Conservation (phyloP, 2,888 invertebrate genomes). For the Euclidia mi region DNA sequence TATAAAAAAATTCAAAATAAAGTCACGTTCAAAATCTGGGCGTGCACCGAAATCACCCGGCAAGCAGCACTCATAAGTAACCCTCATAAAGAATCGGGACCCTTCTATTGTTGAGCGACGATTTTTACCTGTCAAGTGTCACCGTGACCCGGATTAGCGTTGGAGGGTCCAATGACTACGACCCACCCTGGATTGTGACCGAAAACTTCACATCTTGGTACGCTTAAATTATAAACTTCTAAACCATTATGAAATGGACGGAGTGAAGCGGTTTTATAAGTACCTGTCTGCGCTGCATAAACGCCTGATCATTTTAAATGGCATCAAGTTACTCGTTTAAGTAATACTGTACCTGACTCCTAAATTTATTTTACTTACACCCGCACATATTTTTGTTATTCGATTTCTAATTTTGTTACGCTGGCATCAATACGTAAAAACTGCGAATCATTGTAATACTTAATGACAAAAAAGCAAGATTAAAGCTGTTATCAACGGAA, state of each 20-base stretch:
- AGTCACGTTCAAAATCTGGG: constrained; percentile 47
- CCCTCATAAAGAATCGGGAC: constrained; percentile 63
- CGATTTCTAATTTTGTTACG: too few species aligned
- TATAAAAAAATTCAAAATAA: constrained; percentile 39
- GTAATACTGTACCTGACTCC: too few species aligned
- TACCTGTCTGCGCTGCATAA: too few species aligned
- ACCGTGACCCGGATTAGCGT: constrained; percentile 63
- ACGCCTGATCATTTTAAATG: too few species aligned
- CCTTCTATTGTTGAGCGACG: constrained; percentile 62
- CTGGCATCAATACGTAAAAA: too few species aligned
- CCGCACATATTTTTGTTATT: too few species aligned
- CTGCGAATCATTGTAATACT: too few species aligned
- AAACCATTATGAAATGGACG: not conserved
- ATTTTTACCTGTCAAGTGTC: constrained; percentile 70
- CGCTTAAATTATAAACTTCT: constrained; percentile 37
- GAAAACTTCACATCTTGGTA: constrained; percentile 46
- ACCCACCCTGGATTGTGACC: constrained; percentile 40
- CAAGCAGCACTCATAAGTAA: constrained; percentile 63
- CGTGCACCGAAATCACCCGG: constrained; percentile 47
- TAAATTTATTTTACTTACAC: too few species aligned
- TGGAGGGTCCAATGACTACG: constrained; percentile 54
- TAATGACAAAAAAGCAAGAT: too few species aligned
- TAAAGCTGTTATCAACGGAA: too few species aligned
- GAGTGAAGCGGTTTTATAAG: too few species aligned
- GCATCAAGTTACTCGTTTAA: too few species aligned